Percentiles rank a stretch among this genome's conserved stretches.
Conservation (phyloP, 2,888 invertebrate species). For the Ferrisia virgata region DNA sequence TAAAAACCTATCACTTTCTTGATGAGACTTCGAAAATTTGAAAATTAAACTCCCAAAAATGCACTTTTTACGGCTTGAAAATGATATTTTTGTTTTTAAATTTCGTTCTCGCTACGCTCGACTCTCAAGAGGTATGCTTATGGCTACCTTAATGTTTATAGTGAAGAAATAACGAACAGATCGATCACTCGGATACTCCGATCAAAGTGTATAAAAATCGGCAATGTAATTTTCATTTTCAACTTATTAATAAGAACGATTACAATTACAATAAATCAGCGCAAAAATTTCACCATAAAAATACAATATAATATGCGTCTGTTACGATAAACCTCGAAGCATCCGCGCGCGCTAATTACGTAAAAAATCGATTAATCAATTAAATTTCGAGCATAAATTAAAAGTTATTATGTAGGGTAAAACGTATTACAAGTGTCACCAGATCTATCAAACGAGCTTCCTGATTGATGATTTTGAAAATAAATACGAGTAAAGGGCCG, state of each 20-base stretch:
- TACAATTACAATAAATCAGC: background rate
- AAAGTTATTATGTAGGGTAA: background rate
- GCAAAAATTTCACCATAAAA: background rate
- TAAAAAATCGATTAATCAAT: constrained; percentile 21
- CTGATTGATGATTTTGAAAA: constrained; percentile 24
- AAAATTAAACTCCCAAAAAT: too few species aligned
- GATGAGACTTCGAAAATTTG: too few species aligned
- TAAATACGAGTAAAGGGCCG: too few species aligned
- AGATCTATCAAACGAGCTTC: background rate
- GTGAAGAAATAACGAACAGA: background rate
- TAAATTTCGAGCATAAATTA: background rate
- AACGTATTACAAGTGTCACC: background rate
- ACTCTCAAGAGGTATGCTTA: too few species aligned
- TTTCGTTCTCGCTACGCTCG: too few species aligned
- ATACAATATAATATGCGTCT: background rate
- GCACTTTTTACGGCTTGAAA: too few species aligned
- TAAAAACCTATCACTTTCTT: too few species aligned
- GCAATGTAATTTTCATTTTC: background rate
- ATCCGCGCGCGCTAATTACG: background rate
- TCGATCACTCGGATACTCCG: background rate
- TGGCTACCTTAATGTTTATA: too few species aligned
- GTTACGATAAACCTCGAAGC: background rate
- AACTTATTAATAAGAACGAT: background rate
- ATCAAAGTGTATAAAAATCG: background rate
- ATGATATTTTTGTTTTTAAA: too few species aligned